Evolutionary conservation across 2,113 vertebrate genomes (phyloP), one percentile per base, ranked within the genome.

Genomic region (Protomyctophum bolini): DNA sequence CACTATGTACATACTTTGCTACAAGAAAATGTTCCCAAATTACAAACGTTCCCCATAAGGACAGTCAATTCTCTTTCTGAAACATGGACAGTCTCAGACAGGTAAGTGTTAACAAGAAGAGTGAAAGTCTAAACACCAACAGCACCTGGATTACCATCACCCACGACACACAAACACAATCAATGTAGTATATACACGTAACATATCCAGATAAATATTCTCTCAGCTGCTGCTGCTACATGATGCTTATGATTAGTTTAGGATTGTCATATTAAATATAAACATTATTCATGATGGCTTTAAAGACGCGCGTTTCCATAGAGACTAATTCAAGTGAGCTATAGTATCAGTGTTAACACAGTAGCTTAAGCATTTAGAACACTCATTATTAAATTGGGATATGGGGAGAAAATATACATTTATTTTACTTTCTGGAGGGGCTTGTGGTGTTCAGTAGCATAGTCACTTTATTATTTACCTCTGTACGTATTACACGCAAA

Each of bases 201-300:
- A 64, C 68, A 77, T 66, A 68, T 73, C 73, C 52, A 15, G 9
- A 50, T 46, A 49, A 11, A 66, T 69, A 79, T 54, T 68, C 21
- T 66, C 63, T 70, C 52, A 58, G 63, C 46, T 21, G 62, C 57
- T 52, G 61, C 54, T 33, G 62, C 73, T 15, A 62, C 28, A 7
- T 8, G 58, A 73, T 21, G 51, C 61, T 57, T 14, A 45, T 70
- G 71, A 74, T 75, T 66, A 68, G 21, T 60, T 83, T 48, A 28
- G 55, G 21, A 21, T 6, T 4, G 52, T 48, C 66, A 74, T 77
- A 71, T 70, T 66, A 82, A 76, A 82, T 59, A 33, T 63, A 69
- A 66, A 29, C 57, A 45, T 80, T 83, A 77, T 87, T 86, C 76
- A 84, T 57, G 57, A 11, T 68, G 8, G 72, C 62, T 77, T 71